phyloP scores from a whole-genome alignment of 2,888 invertebrate genomes.

The Eupeodes luniger region DNA sequence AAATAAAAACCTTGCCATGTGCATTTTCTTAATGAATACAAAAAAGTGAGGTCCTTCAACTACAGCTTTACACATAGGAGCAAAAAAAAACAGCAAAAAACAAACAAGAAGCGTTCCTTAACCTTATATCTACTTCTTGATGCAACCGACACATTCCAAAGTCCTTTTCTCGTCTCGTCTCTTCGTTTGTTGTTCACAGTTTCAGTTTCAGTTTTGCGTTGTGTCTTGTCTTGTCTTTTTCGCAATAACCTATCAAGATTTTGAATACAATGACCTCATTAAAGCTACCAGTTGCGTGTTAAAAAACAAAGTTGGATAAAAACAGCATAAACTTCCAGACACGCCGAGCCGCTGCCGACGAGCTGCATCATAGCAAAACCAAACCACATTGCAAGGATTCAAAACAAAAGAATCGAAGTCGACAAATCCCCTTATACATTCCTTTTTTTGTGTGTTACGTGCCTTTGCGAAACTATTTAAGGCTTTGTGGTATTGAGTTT shows the following conservation, averaged over 20 bases:
- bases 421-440: slow-evolving; percentile 7
- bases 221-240: not conserved
- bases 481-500: slow-evolving; percentile 58
- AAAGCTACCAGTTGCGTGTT: slow-evolving; percentile 55
- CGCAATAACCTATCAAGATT: slow-evolving; percentile 51
- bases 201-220: slow-evolving; percentile 1
- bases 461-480: slow-evolving; percentile 44
- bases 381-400: slow-evolving; percentile 24
- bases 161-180: slow-evolving; percentile 13
- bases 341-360: not conserved
- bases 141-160: slow-evolving; percentile 34
- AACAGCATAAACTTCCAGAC: slow-evolving; percentile 45
- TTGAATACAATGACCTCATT: slow-evolving; percentile 70
- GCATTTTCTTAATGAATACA: not conserved
- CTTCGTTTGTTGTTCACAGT: not conserved
- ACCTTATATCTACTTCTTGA: not conserved
- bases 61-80: not conserved
- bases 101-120: not conserved
- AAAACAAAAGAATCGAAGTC: slow-evolving; percentile 14
- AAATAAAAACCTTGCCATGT: not conserved
- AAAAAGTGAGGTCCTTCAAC: slow-evolving; percentile 32
- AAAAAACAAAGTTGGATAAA: not conserved
- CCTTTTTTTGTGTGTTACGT: not conserved
- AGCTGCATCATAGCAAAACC: no score
- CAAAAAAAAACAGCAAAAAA: not conserved